Evolutionary conservation across 1,140 invertebrate genomes (phyloP).

Genomic region (Cheumatopsyche charites): DNA sequence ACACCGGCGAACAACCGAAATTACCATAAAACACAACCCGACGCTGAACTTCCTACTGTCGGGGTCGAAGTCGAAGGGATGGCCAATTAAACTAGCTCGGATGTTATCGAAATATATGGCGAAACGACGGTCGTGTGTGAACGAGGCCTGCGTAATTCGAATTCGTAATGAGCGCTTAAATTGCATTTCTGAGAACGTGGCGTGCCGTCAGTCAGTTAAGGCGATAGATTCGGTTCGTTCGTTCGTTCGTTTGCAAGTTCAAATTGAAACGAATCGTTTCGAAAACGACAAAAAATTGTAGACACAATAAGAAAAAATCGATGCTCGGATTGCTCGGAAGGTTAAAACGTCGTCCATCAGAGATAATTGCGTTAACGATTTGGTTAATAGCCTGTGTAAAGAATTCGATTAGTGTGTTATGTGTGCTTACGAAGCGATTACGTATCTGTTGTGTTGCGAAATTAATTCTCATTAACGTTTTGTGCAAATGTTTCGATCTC

Average conservation of each 20-base stretch:
- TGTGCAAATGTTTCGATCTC: too few species aligned
- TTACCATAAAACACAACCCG: background rate
- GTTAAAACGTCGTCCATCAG: too few species aligned
- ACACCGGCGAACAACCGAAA: too few species aligned
- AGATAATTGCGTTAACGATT: too few species aligned
- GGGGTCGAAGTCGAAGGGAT: background rate
- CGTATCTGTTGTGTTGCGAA: too few species aligned
- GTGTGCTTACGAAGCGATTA: too few species aligned
- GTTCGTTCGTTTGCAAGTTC: slow-evolving; percentile 18
- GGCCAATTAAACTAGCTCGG: slow-evolving; percentile 33
- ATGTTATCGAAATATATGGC: slow-evolving; percentile 13
- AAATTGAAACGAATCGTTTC: slow-evolving; percentile 30
- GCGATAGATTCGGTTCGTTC: slow-evolving; percentile 14
- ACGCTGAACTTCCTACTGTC: too few species aligned
- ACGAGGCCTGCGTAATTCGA: background rate
- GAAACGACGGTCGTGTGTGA: background rate
- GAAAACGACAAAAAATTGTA: slow-evolving; percentile 1
- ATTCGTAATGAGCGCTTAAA: slow-evolving; percentile 41
- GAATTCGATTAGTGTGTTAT: too few species aligned
- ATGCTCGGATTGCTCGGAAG: background rate
- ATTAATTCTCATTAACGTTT: too few species aligned
- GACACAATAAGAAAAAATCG: background rate
- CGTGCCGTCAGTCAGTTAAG: slow-evolving; percentile 36
- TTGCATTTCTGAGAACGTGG: slow-evolving; percentile 47
- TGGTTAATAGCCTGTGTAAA: too few species aligned